Conservation (phyloP, 30 jellyfish, hydroid and myxozoan genomes). For the Aurelia aurita complex sp. Pacific region DNA sequence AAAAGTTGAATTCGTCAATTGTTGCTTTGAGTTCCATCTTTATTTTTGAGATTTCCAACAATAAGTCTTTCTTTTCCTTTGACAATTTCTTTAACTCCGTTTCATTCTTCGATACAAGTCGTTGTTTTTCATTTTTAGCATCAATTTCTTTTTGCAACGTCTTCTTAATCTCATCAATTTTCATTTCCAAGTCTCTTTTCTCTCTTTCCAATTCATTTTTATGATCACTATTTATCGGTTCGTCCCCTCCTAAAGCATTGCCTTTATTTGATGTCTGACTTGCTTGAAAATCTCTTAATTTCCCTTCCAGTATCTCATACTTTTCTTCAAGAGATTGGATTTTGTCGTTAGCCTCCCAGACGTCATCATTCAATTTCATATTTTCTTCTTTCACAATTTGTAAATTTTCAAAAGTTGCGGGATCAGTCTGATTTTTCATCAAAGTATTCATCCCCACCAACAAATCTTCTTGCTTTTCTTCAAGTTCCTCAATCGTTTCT, state of each 20-base stretch:
- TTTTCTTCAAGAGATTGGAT: too few relatives aligned
- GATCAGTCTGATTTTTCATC: too few relatives aligned
- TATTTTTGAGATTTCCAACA: not conserved
- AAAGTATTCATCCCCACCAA: too few relatives aligned
- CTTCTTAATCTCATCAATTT: not conserved
- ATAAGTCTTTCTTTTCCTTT: not conserved
- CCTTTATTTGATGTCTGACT: not conserved
- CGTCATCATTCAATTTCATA: too few relatives aligned
- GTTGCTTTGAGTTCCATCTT: constrained; percentile 10
- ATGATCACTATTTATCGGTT: not conserved
- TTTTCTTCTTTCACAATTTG: too few relatives aligned
- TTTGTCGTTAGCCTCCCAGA: too few relatives aligned
- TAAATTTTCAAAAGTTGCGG: too few relatives aligned
- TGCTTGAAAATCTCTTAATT: not conserved
- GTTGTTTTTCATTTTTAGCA: not conserved
- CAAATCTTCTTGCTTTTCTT: too few relatives aligned
- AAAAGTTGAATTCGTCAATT: constrained; percentile 10
- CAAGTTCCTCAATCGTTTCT: too few relatives aligned
- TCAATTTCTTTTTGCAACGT: not conserved
- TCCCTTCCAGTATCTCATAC: not conserved
- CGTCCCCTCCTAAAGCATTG: not conserved
- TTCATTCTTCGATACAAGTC: not conserved
- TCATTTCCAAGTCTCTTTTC: not conserved
- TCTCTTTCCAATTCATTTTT: not conserved
- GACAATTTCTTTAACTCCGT: not conserved